Base-by-base conservation (phyloP, 1,140 invertebrate genomes). In the Drosophila teissieri region DNA sequence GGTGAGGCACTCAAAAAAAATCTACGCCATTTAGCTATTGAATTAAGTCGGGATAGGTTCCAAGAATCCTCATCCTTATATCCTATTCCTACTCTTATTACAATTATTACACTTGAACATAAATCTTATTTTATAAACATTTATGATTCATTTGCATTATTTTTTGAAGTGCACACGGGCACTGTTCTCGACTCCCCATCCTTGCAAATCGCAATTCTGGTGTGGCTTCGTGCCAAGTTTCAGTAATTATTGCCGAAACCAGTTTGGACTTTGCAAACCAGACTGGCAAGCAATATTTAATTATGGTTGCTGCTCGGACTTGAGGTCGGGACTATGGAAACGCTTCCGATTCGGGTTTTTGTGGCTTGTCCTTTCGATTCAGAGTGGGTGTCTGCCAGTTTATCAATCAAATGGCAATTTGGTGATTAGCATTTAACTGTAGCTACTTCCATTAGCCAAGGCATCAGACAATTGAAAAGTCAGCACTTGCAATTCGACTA, bases 201-300 rank as follows among this genome's bases (percentile, higher is more conserved):
- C 27, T 57, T 36, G 36, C 27, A 69, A 75, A 61, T 80, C 46
- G 42, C 55, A 61, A 67, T 81, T 77, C 44, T 45, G 67, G 54
- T 65, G 22, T 22, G 40, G 57, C 39, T 76, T 68, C 72, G 73
- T 76, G 62, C 62, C 46, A 69, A 88, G 73, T 54, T 83, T 83
- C 84, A 62, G 79, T 88, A 86, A 86, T 86, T 86, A 86, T 79
- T 40, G 45, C 27, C 31, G 34, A 57, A 56, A 79, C 79, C 62
- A 36, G 49, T 55, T 70, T 44, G 62, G 67, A 55, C 62, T 48
- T 68, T 55, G 62, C 46, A 70, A 70, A 44, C 67, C 58, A 56
- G 65, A 60, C 54, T 45, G 54, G 64, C 24, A 19, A 61, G 82
- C 75, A 88, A 79, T 76, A 89, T 86, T 89, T 86, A 88, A 86